Percentiles rank a stretch among this genome's conserved stretches.
Evolutionary conservation across 2,888 invertebrate species (phyloP).

Genomic region (Drosophila limbata): DNA sequence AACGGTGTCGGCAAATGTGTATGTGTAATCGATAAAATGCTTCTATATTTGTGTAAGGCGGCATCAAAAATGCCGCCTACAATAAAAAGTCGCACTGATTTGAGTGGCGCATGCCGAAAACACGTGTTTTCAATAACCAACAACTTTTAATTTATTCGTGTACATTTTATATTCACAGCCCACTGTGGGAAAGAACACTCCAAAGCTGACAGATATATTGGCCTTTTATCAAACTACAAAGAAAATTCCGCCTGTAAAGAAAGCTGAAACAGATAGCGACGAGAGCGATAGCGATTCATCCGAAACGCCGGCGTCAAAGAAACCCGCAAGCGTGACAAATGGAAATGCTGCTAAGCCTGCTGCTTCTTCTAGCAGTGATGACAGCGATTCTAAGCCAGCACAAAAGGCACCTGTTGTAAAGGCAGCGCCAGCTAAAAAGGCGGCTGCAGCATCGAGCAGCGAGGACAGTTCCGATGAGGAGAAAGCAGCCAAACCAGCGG

Average conservation of each 20-base stretch:
- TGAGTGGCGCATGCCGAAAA: conserved; percentile 30
- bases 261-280: conserved; percentile 60
- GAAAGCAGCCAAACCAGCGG: conserved; percentile 5
- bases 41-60: neutral
- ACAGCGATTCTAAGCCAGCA: conserved; percentile 48
- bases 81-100: neutral
- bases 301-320: conserved; percentile 15
- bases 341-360: conserved; percentile 39
- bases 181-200: conserved; percentile 88
- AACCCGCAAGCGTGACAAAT: conserved; percentile 40
- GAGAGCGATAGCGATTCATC: conserved; percentile 59
- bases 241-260: conserved; percentile 84
- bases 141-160: conserved; percentile 21
- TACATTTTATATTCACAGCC: conserved; percentile 86
- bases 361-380: conserved; percentile 46
- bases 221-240: conserved; percentile 86
- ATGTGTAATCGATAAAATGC: conserved; percentile 12
- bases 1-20: neutral
- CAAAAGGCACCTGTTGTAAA: conserved; percentile 30
- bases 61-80: neutral
- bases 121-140: conserved; percentile 71
- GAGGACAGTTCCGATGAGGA: conserved; percentile 55
- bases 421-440: conserved; percentile 31
- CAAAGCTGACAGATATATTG: conserved; percentile 88
- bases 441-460: conserved; percentile 42